Evolutionary conservation across 2,888 invertebrate species (phyloP), one percentile per base, ranked within the genome.

Genomic region (Iphiclides podalirius): DNA sequence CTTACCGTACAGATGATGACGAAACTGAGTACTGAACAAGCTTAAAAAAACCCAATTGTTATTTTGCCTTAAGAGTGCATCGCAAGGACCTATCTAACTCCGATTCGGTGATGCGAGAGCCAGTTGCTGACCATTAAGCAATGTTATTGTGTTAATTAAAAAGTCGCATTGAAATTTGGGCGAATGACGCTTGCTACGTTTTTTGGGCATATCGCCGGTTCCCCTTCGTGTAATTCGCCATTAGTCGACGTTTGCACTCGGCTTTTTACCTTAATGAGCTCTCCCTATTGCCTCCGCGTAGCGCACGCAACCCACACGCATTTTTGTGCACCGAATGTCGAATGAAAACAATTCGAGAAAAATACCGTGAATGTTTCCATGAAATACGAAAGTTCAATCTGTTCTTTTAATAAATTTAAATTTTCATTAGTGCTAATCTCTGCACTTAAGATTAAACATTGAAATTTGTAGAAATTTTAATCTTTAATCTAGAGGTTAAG

Each of bases 241-340:
- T 87, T 86, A 87, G 83, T 75, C 75, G 79, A 78, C 82, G 84
- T 85, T 86, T 87, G 87, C 87, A 87, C 78, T 86, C 81, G 82
- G 83, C 86, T 86, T 88, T 88, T 85, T 85, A 87, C 83, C 84
- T 86, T 88, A 88, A 88, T 88, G 88, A 88, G 88, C 75, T 76
- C 76, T 78, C 82, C 83, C 75, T 68, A 70, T 70, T 64, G 64
- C 67, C 70, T 67, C 67, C 66, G 61, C 72, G 72, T 75, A 74
- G n/a, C 76, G 75, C 81, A 82, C 79, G 80, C 79, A 69, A 82
- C 71, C 68, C 75, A 74, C 76, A 79, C 79, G 76, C 77, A 85
- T 83, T 79, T 82, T 82, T 81, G 80, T 84, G 85, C 84, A 86
- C 69, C 69, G 60, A 72, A 64, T 63, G 37, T 11, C 4, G 9